Evolutionary conservation across 1,140 invertebrate species (phyloP).

Genomic region (Panagrolaimus sp.): DNA sequence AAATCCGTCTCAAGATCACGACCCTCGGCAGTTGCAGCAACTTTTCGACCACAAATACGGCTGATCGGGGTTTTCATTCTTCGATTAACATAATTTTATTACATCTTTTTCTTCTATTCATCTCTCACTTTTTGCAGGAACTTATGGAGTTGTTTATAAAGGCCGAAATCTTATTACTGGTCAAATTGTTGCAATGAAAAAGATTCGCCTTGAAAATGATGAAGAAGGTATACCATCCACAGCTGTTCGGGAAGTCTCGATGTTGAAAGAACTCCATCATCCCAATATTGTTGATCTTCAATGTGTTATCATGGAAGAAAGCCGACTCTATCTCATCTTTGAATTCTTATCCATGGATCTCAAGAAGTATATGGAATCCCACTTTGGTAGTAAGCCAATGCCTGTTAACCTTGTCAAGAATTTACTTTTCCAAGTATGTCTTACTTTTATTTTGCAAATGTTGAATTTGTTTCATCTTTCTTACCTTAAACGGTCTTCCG

Average conservation of each 20-base stretch:
- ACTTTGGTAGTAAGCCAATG: constrained; percentile 63
- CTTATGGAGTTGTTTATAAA: constrained; percentile 89
- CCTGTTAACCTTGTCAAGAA: constrained; percentile 40
- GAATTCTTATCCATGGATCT: constrained; percentile 97
- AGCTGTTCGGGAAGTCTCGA: constrained; percentile 84
- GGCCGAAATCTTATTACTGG: constrained; percentile 79
- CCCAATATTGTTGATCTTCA: constrained; percentile 83
- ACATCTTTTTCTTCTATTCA: too few relatives aligned
- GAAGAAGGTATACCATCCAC: constrained; percentile 89
- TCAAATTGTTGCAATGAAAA: constrained; percentile 87
- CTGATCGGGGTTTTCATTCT: constrained; percentile 41
- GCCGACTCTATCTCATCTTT: constrained; percentile 78
- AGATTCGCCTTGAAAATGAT: constrained; percentile 83
- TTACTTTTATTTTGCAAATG: constrained; percentile 69
- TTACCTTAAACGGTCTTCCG: not conserved
- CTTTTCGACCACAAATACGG: too few relatives aligned
- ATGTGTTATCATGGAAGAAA: constrained; percentile 77
- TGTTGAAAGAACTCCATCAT: constrained; percentile 83
- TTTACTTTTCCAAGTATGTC: constrained; percentile 70
- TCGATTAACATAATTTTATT: not conserved
- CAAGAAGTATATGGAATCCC: constrained; percentile 89
- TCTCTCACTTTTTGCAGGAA: constrained; percentile 71
- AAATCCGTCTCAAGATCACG: not conserved
- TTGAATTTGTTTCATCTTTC: too few relatives aligned
- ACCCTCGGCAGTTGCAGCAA: too few relatives aligned